Conservation (phyloP, 2,113 vertebrate species). For the Motacilla alba region DNA sequence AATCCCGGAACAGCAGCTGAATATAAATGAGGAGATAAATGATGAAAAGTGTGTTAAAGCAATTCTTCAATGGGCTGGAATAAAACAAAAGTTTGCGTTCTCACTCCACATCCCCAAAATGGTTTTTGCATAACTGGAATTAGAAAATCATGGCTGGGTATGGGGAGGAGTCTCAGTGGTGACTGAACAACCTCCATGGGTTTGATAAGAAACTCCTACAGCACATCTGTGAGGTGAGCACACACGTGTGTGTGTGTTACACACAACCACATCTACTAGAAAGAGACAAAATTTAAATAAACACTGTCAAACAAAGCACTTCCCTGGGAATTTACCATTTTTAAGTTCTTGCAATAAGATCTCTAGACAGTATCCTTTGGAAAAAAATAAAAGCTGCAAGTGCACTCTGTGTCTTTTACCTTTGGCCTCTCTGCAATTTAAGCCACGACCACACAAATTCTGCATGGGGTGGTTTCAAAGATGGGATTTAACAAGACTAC, state of each 20-base stretch:
- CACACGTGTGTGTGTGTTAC: too few species aligned
- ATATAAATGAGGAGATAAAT: neutral
- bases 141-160: neutral
- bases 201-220: neutral
- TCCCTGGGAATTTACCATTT: neutral
- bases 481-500: neutral
- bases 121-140: neutral
- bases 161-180: neutral
- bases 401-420: neutral
- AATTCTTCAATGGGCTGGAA: neutral
- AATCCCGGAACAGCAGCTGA: neutral
- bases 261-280: neutral
- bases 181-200: neutral
- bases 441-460: rapidly evolving
- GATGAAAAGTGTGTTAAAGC: neutral
- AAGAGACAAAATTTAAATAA: neutral
- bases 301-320: neutral
- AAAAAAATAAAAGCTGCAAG: neutral
- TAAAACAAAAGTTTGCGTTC: neutral
- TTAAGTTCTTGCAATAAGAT: neutral
- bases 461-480: neutral
- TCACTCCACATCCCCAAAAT: neutral
- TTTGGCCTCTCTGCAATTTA: neutral
- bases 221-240: rapidly evolving
- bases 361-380: neutral